Base-by-base conservation (phyloP, 2,888 invertebrate species). In the Acronicta aceris region DNA sequence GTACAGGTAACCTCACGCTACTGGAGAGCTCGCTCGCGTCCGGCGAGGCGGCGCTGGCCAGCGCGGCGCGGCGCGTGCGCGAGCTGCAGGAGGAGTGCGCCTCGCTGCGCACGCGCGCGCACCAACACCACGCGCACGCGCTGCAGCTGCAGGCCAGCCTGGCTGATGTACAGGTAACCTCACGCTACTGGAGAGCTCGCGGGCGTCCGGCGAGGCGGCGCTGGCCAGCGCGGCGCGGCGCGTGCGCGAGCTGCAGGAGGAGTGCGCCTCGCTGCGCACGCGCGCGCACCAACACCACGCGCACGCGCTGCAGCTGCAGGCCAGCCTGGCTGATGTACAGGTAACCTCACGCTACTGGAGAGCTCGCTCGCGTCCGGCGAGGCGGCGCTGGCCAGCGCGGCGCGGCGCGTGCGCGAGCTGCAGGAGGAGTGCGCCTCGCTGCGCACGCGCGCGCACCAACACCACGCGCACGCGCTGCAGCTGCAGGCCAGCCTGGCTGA, bases 31-130 rank as follows among this genome's bases (percentile, higher is more conserved):
- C 71, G 52, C 71, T 66, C 2, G 77, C 84, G 13, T 69, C 83
- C 1, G 69, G 80, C 3, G 85, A 84, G 15, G 91, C 91, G n/a
- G 91, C 92, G 58, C 79, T 92, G 17, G 40, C 51, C 53, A 82
- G 82, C 54, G 91, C 90, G 13, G 86, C 84, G 78, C 79, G 87
- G 38, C 88, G 91, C 17, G 68, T 89, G 75, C 86, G 89, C 48
- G 92, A 88, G 17, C 77, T 96, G 64, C 96, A 96, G 80, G 96
- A 96, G 81, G 96, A 96, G 84, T 93, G 95, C 76, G 90, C 96
- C 0, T 84, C 92, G 43, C 89, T 95, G 66, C 89, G 96, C 27
- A 95, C 95, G 12, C 90, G 95, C 43, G 89, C 95, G 3, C 95
- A 95, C 76, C 89, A 93, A 17, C 91, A 95, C 69, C 95, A 95